A percentile compares a stretch with the other conserved stretches of the same genome.
These are phyloP conservation scores for Sussaba pulchella DNA, from an alignment of 2,888 invertebrate species.

Conservation along the genomic window DNA sequence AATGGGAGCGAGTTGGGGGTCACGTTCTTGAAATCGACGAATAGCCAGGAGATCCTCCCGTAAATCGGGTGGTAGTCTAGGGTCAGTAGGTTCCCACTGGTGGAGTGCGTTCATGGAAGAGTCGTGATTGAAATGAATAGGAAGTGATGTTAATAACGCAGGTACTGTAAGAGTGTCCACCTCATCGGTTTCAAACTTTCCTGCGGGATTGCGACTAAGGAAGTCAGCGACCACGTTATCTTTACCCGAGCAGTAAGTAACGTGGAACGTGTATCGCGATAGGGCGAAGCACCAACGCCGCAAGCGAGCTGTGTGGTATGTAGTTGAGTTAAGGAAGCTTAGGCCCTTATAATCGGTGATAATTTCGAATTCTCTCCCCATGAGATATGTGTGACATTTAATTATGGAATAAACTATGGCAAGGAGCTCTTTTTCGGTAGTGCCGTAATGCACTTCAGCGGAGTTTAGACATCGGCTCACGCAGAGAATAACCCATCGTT, in stretches of 20 bases:
- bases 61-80: neutral
- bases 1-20: neutral
- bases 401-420: slow-evolving; percentile 49
- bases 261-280: slow-evolving; percentile 47
- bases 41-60: neutral
- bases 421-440: slow-evolving; percentile 71
- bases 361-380: slow-evolving; percentile 45
- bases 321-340: slow-evolving; percentile 19
- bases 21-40: neutral
- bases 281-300: slow-evolving; percentile 36
- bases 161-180: neutral
- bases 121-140: neutral
- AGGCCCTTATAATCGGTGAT: slow-evolving; percentile 55
- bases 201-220: slow-evolving; percentile 27
- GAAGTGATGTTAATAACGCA: neutral
- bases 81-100: too few relatives aligned
- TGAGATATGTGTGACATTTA: slow-evolving; percentile 40
- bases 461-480: slow-evolving; percentile 67
- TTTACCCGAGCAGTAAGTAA: slow-evolving; percentile 42
- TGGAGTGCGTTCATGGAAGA: too few relatives aligned
- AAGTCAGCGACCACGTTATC: slow-evolving; percentile 56
- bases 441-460: slow-evolving; percentile 68
- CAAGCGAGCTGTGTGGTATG: slow-evolving; percentile 37
- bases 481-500: slow-evolving; percentile 66
- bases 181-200: slow-evolving; percentile 9